phyloP scores from a whole-genome alignment of 1,140 invertebrate species.

The Cydia pomonella region DNA sequence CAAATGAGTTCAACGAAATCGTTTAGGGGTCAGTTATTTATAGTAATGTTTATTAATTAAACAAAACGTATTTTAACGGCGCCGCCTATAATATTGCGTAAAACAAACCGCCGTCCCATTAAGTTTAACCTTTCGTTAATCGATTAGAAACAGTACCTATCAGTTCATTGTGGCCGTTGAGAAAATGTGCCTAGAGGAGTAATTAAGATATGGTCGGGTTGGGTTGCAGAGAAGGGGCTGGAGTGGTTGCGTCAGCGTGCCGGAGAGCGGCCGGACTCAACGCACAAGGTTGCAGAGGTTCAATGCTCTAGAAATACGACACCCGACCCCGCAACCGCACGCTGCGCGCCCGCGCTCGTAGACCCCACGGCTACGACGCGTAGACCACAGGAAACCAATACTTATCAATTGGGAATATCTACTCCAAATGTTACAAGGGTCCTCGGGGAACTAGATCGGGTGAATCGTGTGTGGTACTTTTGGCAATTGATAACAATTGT shows the following conservation, averaged over 20 bases:
- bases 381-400: slow-evolving; percentile 42
- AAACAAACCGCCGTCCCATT: slow-evolving; percentile 53
- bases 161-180: slow-evolving; percentile 58
- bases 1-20: neutral
- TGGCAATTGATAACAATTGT: slow-evolving; percentile 5
- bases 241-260: slow-evolving; percentile 68
- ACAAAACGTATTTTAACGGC: slow-evolving; percentile 33
- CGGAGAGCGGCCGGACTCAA: slow-evolving; percentile 76
- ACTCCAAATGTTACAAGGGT: slow-evolving; percentile 2
- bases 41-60: neutral
- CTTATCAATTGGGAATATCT: slow-evolving; percentile 14
- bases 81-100: slow-evolving; percentile 46
- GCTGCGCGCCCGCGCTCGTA: slow-evolving; percentile 40
- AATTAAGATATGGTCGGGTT: slow-evolving; percentile 66
- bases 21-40: neutral
- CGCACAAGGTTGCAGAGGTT: slow-evolving; percentile 79
- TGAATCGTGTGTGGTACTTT: slow-evolving; percentile 32
- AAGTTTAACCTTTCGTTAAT: slow-evolving; percentile 69
- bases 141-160: slow-evolving; percentile 54
- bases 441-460: slow-evolving; percentile 28
- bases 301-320: slow-evolving; percentile 79
- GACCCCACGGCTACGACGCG: slow-evolving; percentile 54
- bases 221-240: slow-evolving; percentile 73
- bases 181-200: slow-evolving; percentile 73
- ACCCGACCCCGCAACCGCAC: slow-evolving; percentile 68